Evolutionary conservation across 2,888 invertebrate species (phyloP).

Genomic region (Clanis bilineata): DNA sequence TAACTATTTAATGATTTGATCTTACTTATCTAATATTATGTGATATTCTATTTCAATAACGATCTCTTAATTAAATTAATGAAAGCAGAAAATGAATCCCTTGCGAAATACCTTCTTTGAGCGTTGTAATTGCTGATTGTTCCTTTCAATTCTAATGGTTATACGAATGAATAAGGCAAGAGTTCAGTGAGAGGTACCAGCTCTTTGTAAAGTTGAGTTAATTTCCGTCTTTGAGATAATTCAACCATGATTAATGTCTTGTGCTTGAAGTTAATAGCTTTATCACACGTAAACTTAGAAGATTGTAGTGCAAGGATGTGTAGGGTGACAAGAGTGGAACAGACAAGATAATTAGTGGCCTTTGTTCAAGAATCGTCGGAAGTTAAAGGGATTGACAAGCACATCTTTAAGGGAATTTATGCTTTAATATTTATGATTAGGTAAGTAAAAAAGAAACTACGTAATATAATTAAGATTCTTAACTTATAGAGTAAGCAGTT

Average conservation of each 20-base stretch:
- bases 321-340: not conserved
- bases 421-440: too few species aligned
- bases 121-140: not conserved
- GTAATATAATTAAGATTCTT: too few species aligned
- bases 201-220: conserved; percentile 2
- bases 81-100: not conserved
- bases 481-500: too few species aligned
- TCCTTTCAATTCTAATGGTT: not conserved
- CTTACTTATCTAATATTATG: not conserved
- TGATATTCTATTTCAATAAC: not conserved
- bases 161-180: not conserved
- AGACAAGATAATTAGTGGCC: not conserved
- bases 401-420: too few species aligned
- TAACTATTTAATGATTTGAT: too few species aligned
- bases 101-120: not conserved
- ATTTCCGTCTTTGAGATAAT: conserved; percentile 10
- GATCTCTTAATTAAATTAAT: not conserved
- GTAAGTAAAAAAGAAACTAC: too few species aligned
- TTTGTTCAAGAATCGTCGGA: too few species aligned
- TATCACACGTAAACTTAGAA: conserved; percentile 6
- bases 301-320: not conserved
- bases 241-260: conserved; percentile 1
- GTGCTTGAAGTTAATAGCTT: conserved; percentile 3
- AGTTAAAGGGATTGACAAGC: too few species aligned
- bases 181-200: not conserved